phyloP scores from a whole-genome alignment of 2,797 vertebrate genomes.

The Diglossa cyanea region DNA sequence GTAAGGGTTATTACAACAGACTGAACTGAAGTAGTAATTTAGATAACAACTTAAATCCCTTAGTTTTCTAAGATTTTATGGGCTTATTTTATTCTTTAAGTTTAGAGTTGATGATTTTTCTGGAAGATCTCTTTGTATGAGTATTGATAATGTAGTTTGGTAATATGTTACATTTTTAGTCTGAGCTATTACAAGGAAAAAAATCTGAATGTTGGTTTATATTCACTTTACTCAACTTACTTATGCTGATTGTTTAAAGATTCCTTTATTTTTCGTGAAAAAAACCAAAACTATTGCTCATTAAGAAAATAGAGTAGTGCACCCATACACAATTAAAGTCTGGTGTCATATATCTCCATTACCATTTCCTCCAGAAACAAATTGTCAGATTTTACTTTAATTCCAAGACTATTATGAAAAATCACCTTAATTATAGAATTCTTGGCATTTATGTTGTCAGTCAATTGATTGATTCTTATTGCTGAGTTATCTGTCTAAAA shows the following conservation, averaged over 20 bases:
- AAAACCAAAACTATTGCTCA: not conserved
- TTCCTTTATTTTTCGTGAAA: not conserved
- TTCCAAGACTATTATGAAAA: constrained; percentile 55
- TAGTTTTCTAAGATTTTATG: not conserved
- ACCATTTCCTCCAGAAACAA: constrained; percentile 16
- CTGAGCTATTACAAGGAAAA: not conserved
- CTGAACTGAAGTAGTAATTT: not conserved
- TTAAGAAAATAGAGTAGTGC: not conserved
- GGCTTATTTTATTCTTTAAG: not conserved
- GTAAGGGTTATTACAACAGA: not conserved
- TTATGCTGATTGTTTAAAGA: not conserved
- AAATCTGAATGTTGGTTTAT: not conserved
- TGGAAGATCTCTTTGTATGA: not conserved
- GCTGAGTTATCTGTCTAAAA: constrained; percentile 54
- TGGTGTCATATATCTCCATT: not conserved
- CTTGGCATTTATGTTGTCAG: constrained; percentile 63
- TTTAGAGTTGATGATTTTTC: not conserved
- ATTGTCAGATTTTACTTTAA: constrained; percentile 44
- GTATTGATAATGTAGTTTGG: not conserved
- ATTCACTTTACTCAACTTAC: not conserved
- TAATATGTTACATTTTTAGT: not conserved
- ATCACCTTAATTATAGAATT: constrained; percentile 61
- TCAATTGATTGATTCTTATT: constrained; percentile 62
- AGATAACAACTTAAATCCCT: not conserved
- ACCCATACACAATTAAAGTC: not conserved